Evolutionary conservation across 2,113 vertebrate species (phyloP).

Genomic region (Hemiprocne comata): DNA sequence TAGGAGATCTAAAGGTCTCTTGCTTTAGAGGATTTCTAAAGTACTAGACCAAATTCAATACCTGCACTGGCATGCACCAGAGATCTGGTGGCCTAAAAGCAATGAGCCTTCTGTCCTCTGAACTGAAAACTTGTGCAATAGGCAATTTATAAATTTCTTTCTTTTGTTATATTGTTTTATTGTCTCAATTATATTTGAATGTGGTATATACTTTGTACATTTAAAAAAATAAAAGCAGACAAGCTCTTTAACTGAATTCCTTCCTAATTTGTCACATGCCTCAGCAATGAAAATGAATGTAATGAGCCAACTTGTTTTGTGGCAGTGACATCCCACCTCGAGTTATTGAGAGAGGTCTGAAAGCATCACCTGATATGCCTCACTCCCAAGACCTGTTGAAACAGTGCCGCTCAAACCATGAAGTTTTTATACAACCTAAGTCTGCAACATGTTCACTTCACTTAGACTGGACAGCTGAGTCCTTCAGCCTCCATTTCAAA

Average conservation of each 20-base stretch:
- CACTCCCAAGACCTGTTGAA: not conserved
- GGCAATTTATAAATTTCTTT: not conserved
- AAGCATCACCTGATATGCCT: not conserved
- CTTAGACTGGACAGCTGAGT: not conserved
- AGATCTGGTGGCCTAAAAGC: not conserved
- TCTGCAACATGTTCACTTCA: not conserved
- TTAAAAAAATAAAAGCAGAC: not conserved
- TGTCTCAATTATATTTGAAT: not conserved
- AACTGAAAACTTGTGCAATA: not conserved
- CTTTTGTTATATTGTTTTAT: not conserved
- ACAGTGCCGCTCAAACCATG: not conserved
- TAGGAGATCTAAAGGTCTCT: not conserved
- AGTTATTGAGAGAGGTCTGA: not conserved
- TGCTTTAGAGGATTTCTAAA: not conserved
- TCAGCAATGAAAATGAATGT: not conserved
- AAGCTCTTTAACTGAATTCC: not conserved
- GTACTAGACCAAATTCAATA: not conserved
- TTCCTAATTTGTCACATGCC: not conserved
- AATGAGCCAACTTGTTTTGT: not conserved
- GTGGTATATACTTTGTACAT: not conserved
- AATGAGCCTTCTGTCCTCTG: not conserved
- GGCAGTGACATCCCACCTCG: not conserved
- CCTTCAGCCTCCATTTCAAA: not conserved
- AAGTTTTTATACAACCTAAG: not conserved
- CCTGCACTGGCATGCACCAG: not conserved